Evolutionary conservation across 2,888 invertebrate species (phyloP), one percentile per base, ranked within the genome.

Genomic region (Itoplectis maculator): DNA sequence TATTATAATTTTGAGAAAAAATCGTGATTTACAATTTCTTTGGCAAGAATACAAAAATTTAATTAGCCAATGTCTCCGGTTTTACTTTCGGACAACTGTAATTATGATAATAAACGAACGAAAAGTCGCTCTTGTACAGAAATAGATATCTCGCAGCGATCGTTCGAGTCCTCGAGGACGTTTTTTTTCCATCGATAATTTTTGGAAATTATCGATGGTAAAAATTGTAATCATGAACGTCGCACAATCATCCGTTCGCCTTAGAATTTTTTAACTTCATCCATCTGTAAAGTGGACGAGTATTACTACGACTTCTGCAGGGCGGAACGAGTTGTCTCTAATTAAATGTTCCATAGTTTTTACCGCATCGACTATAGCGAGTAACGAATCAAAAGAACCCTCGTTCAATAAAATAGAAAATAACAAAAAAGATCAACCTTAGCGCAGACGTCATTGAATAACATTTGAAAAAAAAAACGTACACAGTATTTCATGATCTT

Each of bases 271-370:
- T 18, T 68, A 66, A 47, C 5, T 40, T 76, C n/a, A 29, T 29
- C 70, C 47, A 54, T 65, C 23, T 63, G n/a, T 15, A 37, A n/a
- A 45, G 47, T 72, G 42, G 23, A 72, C 23, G 40, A 66, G 11
- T 35, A 70, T 66, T n/a, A 18, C 6, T 54, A 72, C 23, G 51
- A 77, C 63, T 77, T 81, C 77, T 73, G 77, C 81, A 69, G 81
- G 77, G 77, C 81, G 77, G 81, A 81, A 81, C 68, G 68, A 29
- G 18, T 54, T 69, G 47, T 70, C 45, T 66, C 65, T 18, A 47
- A 49, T 69, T 18, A 47, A 49, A 35, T 77, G 18, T 73, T 61
- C 68, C 73, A 56, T 77, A 81, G 73, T 61, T 63, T 81, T 77
- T 61, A 73, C 54, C 23, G 0, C 54, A 73, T 73, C 59, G 59